phyloP scores from a whole-genome alignment of 2,888 invertebrate genomes.

The Orgyia antiqua region DNA sequence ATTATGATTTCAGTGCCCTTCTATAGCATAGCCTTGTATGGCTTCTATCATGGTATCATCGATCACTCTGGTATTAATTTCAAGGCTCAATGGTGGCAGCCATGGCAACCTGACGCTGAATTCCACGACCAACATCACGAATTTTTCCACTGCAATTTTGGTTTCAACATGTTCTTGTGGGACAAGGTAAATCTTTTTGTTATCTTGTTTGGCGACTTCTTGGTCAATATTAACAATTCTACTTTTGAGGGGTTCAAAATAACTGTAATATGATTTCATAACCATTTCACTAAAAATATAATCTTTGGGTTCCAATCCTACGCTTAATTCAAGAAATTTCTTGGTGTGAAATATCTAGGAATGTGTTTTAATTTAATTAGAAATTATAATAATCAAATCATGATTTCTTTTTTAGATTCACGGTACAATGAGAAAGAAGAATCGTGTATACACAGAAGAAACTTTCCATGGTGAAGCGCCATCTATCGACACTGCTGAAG shows the following conservation, averaged over 20 bases:
- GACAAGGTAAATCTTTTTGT: slow-evolving; percentile 76
- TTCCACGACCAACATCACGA: slow-evolving; percentile 89
- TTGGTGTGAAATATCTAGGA: too few species aligned
- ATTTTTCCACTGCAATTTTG: slow-evolving; percentile 88
- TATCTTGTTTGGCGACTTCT: too few species aligned
- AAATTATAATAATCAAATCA: too few species aligned
- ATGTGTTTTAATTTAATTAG: too few species aligned
- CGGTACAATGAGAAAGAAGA: slow-evolving; percentile 81
- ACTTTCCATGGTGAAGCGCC: slow-evolving; percentile 80
- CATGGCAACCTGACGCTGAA: slow-evolving; percentile 85
- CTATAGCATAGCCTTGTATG: slow-evolving; percentile 54
- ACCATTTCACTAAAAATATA: too few species aligned
- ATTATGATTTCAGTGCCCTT: slow-evolving; percentile 47
- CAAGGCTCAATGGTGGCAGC: slow-evolving; percentile 86
- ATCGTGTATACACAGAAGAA: slow-evolving; percentile 82
- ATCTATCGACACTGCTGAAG: slow-evolving; percentile 66
- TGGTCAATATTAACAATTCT: too few species aligned
- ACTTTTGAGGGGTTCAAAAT: too few species aligned
- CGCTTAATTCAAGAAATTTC: too few species aligned
- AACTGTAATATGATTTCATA: too few species aligned
- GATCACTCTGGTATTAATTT: slow-evolving; percentile 87
- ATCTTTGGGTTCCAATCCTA: too few species aligned
- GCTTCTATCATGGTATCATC: slow-evolving; percentile 85
- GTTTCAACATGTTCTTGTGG: slow-evolving; percentile 84
- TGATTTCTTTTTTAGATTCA: slow-evolving; percentile 76